A percentile compares a stretch with the other conserved stretches of the same genome.
These are phyloP conservation scores for Cepaea hortensis DNA, from an alignment of 2,888 invertebrate genomes.

Conservation along the genomic window DNA sequence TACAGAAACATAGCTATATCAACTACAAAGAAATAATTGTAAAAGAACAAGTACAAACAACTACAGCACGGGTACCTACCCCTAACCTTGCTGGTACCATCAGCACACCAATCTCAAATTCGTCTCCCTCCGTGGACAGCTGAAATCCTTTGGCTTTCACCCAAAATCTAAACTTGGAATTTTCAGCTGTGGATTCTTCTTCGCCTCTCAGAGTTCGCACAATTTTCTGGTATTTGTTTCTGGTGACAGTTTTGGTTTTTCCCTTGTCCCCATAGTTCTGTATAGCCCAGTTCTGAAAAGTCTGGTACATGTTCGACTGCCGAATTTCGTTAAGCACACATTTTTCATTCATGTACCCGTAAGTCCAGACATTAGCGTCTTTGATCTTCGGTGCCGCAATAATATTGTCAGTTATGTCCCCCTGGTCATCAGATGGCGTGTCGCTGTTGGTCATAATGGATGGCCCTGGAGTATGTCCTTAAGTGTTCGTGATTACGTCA, in stretches of 20 bases:
- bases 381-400: not conserved
- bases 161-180: constrained; percentile 97
- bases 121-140: constrained; percentile 78
- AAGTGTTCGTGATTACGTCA: too few species aligned
- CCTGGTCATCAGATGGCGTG: not conserved
- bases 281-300: constrained; percentile 94
- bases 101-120: constrained; percentile 54
- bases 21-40: not conserved
- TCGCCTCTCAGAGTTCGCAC: constrained; percentile 88
- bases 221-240: constrained; percentile 92
- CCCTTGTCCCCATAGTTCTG: constrained; percentile 94
- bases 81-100: constrained; percentile 70
- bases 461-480: too few species aligned
- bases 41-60: not conserved
- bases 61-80: constrained; percentile 61
- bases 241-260: constrained; percentile 95
- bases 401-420: not conserved
- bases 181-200: constrained; percentile 92
- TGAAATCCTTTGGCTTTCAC: constrained; percentile 96
- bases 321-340: not conserved
- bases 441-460: not conserved
- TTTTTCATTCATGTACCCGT: not conserved
- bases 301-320: constrained; percentile 81
- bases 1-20: constrained; percentile 57
- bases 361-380: too few species aligned